Evolutionary conservation across 1,140 invertebrate genomes (phyloP).

Genomic region (Drosophila melanogaster): Release_6_plus_ISO1_MT NT_037436.4:2309001-2309500

Average conservation of each 20-base stretch:
- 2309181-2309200: conserved; percentile 51
- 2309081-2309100: background rate
- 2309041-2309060: no score
- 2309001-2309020: background rate
- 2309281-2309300: background rate
- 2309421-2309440: conserved; percentile 12
- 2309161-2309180: conserved; percentile 34
- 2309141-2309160: conserved; percentile 32
- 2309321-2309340: conserved; percentile 47
- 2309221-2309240: conserved; percentile 18
- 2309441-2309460: conserved; percentile 8
- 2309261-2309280: conserved; percentile 45
- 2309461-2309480: conserved; percentile 22
- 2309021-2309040: no score
- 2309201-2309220: background rate
- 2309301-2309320: conserved; percentile 42
- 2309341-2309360: conserved; percentile 38
- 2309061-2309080: background rate
- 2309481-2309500: conserved; percentile 5
- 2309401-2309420: background rate
- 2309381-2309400: conserved; percentile 21
- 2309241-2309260: conserved; percentile 25
- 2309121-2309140: conserved; percentile 38
- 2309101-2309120: conserved; percentile 50
- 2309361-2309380: conserved; percentile 38